A percentile compares a stretch with the other conserved stretches of the same genome.
phyloP scores from a whole-genome alignment of 1,140 invertebrate genomes.

The Zaprionus ornatus region DNA sequence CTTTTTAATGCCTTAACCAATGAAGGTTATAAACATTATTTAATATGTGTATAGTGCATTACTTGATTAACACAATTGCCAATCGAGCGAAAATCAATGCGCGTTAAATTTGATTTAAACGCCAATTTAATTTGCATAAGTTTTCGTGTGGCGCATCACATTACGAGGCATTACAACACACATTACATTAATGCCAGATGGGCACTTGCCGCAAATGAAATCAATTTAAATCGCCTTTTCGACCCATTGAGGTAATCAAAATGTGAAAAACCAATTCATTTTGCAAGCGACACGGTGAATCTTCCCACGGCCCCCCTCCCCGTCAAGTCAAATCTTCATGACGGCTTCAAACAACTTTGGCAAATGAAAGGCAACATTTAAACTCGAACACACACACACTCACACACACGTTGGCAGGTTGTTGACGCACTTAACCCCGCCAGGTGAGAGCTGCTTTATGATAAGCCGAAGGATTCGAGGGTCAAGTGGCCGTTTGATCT shows the following conservation, averaged over 20 bases:
- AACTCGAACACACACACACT: constrained; percentile 22
- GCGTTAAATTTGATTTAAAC: constrained; percentile 58
- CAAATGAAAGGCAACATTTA: not conserved
- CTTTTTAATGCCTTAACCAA: not conserved
- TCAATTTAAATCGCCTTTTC: constrained; percentile 53
- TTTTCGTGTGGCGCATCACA: constrained; percentile 45
- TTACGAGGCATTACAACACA: constrained; percentile 23
- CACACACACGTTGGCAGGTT: constrained; percentile 37
- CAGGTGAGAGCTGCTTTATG: constrained; percentile 27
- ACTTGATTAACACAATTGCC: constrained; percentile 36
- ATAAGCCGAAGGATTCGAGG: constrained; percentile 44
- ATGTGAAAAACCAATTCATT: constrained; percentile 46
- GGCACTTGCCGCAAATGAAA: constrained; percentile 63
- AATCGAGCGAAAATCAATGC: constrained; percentile 45
- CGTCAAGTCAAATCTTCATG: constrained; percentile 18
- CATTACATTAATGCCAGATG: constrained; percentile 61
- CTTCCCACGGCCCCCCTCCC: not conserved
- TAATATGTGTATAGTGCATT: constrained; percentile 36
- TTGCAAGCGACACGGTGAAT: constrained; percentile 5
- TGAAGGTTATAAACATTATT: not conserved
- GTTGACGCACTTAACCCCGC: constrained; percentile 49
- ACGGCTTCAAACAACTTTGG: constrained; percentile 10
- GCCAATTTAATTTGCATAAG: constrained; percentile 65
- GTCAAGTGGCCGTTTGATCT: constrained; percentile 62
- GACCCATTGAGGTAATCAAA: constrained; percentile 43